phyloP scores from a whole-genome alignment of 2,797 vertebrate species.

The Loriculus beryllinus region DNA sequence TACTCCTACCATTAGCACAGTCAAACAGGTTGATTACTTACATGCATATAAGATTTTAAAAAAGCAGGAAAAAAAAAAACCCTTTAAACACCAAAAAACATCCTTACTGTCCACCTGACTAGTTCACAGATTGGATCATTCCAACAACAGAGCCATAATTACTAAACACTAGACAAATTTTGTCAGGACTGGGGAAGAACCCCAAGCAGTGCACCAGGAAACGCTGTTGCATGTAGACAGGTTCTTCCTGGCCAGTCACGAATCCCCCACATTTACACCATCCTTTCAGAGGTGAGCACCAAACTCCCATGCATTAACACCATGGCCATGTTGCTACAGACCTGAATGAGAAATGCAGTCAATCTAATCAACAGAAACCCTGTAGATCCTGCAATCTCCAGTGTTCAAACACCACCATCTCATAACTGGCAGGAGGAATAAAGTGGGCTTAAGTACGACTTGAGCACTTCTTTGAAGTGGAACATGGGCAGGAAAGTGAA shows the following conservation, averaged over 20 bases:
- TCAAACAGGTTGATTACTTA: neutral
- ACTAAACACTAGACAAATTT: neutral
- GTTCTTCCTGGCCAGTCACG: neutral
- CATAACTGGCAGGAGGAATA: neutral
- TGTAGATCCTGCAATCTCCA: neutral
- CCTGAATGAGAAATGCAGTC: neutral
- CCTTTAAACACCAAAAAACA: neutral
- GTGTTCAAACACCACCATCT: neutral
- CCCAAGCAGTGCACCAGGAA: neutral
- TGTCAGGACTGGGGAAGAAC: neutral
- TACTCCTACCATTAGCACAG: neutral
- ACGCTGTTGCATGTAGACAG: neutral
- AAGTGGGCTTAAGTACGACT: neutral
- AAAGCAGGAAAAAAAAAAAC: neutral
- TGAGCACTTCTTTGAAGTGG: neutral
- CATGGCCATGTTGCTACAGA: neutral
- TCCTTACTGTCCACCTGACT: neutral
- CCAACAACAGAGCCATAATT: neutral
- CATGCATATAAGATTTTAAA: conserved; percentile 1
- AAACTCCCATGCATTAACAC: neutral
- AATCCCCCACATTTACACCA: neutral
- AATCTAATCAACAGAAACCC: neutral
- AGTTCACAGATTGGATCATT: neutral
- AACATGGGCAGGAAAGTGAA: neutral
- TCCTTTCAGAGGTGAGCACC: neutral